These are phyloP conservation scores for Coilia nasus DNA, from an alignment of 2,797 vertebrate genomes.

Conservation along the genomic window DNA sequence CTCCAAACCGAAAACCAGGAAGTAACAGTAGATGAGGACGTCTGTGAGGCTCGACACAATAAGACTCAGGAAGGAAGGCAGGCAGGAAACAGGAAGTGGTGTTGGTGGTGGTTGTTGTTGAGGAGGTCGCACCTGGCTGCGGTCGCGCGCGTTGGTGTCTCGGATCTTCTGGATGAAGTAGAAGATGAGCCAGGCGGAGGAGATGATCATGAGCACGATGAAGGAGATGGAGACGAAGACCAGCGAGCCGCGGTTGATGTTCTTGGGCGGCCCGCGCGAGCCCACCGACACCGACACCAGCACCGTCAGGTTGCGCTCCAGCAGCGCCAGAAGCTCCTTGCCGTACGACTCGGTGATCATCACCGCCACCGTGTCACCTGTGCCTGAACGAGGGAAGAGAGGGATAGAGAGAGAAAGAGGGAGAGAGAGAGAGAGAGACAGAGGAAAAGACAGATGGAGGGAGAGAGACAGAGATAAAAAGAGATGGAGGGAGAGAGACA, in stretches of 20 bases:
- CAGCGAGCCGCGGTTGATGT: conserved; percentile 89
- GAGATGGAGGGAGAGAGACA: not conserved
- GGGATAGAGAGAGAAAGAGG: not conserved
- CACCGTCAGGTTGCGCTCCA: conserved; percentile 93
- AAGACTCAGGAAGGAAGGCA: not conserved
- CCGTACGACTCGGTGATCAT: conserved; percentile 95
- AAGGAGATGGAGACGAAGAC: conserved; percentile 98
- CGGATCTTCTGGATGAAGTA: conserved; percentile 99
- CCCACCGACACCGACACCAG: conserved; percentile 88
- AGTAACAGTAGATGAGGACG: no score
- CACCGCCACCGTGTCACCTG: conserved; percentile 92
- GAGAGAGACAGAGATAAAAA: not conserved
- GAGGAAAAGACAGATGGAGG: no score
- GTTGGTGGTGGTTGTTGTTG: conserved; percentile 6
- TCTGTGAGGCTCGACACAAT: no score
- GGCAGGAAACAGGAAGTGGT: no score
- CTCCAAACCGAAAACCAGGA: no score
- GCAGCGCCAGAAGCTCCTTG: conserved; percentile 88
- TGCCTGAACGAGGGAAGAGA: conserved; percentile 74
- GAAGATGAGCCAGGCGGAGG: conserved; percentile 96
- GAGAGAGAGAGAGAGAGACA: not conserved
- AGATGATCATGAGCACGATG: conserved; percentile 97
- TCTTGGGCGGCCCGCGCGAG: conserved; percentile 81
- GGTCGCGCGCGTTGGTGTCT: conserved; percentile 88
- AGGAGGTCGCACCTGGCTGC: conserved; percentile 83